Conservation (phyloP, 2,888 invertebrate species). For the Latrodectus elegans region DNA sequence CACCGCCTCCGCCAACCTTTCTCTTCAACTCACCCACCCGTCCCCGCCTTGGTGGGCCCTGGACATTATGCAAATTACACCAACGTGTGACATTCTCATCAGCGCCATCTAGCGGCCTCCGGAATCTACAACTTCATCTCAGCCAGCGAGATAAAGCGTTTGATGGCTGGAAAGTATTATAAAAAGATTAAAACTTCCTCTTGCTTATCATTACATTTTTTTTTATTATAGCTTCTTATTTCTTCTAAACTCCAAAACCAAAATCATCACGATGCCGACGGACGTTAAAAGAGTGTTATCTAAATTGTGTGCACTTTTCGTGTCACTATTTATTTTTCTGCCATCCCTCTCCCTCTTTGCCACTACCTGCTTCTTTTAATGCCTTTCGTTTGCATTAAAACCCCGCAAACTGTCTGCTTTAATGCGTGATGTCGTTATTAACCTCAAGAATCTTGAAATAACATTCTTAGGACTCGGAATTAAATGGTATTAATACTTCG, state of each 20-base stretch:
- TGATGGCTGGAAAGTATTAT: not conserved
- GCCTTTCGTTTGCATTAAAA: not conserved
- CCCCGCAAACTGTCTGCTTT: not conserved
- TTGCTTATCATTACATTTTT: not conserved
- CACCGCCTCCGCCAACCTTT: not conserved
- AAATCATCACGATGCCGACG: not conserved
- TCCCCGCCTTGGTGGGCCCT: conserved; percentile 6
- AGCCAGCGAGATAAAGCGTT: not conserved
- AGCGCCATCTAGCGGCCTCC: conserved; percentile 30
- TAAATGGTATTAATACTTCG: conserved; percentile 17
- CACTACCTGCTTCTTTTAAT: too few relatives aligned
- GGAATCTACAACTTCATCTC: not conserved
- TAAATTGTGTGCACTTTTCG: not conserved
- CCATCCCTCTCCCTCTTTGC: not conserved
- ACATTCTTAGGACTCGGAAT: conserved; percentile 8
- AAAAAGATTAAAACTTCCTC: conserved; percentile 20
- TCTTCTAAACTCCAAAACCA: not conserved
- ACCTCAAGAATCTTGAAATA: not conserved
- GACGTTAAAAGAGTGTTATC: not conserved
- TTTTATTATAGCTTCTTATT: too few relatives aligned
- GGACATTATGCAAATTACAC: conserved; percentile 62
- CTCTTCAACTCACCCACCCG: not conserved
- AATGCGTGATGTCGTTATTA: not conserved
- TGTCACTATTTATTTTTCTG: not conserved
- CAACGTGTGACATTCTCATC: not conserved